Evolutionary conservation across 2,888 invertebrate species (phyloP).

Genomic region (Pasiphila rectangulata): DNA sequence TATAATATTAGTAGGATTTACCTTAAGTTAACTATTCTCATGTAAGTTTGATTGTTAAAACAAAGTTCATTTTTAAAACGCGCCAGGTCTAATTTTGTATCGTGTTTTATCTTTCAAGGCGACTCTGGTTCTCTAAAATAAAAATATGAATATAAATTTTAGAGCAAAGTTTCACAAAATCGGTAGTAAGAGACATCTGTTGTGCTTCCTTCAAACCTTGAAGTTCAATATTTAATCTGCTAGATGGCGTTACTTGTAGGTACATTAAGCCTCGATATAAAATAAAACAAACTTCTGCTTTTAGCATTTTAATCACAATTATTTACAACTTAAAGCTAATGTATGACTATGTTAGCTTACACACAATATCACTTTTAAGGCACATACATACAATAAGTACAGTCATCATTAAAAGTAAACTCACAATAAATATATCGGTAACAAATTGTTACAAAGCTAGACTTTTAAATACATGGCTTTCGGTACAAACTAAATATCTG

Average conservation of each 20-base stretch:
- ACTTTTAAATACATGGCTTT: conserved; percentile 22
- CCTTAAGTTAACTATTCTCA: no score
- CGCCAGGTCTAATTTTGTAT: no score
- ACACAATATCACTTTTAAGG: conserved; percentile 55
- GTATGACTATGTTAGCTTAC: conserved; percentile 41
- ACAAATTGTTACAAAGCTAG: conserved; percentile 35
- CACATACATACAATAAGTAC: conserved; percentile 51
- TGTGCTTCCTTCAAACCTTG: neutral
- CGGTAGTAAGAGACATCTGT: conserved; percentile 13
- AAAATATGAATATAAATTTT: no score
- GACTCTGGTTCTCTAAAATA: no score
- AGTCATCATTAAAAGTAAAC: conserved; percentile 33
- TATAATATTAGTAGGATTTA: no score
- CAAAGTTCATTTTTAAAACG: no score
- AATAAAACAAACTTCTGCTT: conserved; percentile 16
- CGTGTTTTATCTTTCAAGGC: no score
- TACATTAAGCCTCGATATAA: neutral
- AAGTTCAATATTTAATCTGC: neutral
- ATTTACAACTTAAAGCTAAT: conserved; percentile 42
- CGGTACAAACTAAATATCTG: conserved; percentile 25
- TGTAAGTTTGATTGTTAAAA: no score
- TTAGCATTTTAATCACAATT: conserved; percentile 22
- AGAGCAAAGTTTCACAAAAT: no score
- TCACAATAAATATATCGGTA: conserved; percentile 64
- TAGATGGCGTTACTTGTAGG: conserved; percentile 14